Evolutionary conservation across 1,140 invertebrate species (phyloP).

Genomic region (Antheraea mylitta): DNA sequence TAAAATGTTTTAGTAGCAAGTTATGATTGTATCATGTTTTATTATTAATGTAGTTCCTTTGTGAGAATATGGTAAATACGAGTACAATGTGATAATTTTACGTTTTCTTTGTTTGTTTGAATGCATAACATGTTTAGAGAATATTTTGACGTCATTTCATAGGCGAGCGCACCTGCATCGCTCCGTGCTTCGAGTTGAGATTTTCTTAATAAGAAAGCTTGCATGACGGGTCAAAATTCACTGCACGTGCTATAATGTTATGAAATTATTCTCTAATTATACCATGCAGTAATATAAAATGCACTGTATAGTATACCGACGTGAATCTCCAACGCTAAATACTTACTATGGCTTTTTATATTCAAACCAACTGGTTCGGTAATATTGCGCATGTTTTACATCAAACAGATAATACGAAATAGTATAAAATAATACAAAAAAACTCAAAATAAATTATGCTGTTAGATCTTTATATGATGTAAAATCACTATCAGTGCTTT

Average conservation of each 20-base stretch:
- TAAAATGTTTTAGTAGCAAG: too few relatives aligned
- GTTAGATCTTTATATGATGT: too few relatives aligned
- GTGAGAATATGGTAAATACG: background rate
- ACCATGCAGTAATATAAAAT: background rate
- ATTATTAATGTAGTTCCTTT: too few relatives aligned
- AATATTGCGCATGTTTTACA: too few relatives aligned
- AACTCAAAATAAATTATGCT: too few relatives aligned
- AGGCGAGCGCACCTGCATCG: background rate
- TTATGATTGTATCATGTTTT: too few relatives aligned
- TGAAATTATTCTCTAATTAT: background rate
- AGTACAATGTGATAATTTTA: background rate
- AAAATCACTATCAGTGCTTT: too few relatives aligned
- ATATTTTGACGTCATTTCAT: background rate
- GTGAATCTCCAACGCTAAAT: too few relatives aligned
- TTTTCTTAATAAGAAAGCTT: background rate
- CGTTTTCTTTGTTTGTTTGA: background rate
- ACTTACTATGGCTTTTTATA: too few relatives aligned
- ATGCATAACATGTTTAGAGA: background rate
- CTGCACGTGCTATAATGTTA: background rate
- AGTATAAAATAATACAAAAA: too few relatives aligned
- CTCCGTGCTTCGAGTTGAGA: background rate
- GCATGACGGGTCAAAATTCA: background rate
- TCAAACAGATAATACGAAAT: too few relatives aligned
- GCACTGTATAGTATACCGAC: background rate
- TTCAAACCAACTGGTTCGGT: too few relatives aligned